Percentiles rank a stretch among this genome's conserved stretches.
These are phyloP conservation scores for Stenurella melanura DNA, from an alignment of 2,888 invertebrate genomes.

Conservation along the genomic window DNA sequence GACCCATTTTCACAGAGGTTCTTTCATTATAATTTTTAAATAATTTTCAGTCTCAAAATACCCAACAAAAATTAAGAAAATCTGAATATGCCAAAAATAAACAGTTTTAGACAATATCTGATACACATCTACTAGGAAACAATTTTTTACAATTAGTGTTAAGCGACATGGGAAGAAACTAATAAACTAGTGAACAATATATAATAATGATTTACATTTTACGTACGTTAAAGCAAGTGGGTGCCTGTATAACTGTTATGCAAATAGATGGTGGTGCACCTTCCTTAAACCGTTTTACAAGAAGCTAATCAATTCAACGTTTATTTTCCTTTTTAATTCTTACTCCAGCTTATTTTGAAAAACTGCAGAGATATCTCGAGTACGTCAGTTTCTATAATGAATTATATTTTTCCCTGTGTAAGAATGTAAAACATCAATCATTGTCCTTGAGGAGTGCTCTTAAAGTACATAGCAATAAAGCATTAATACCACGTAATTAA, in stretches of 20 bases:
- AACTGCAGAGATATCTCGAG: conserved; percentile 32
- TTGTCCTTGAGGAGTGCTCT: conserved; percentile 54
- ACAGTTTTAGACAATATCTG: too few species aligned
- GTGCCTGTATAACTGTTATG: neutral
- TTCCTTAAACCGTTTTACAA: neutral
- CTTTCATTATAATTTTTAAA: too few species aligned
- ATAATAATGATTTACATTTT: neutral
- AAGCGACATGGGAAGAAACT: neutral
- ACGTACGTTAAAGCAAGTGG: conserved; percentile 17
- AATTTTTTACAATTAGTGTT: neutral
- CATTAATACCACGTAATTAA: conserved; percentile 52
- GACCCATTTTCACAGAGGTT: too few species aligned
- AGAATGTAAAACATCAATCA: conserved; percentile 58
- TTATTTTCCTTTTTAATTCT: conserved; percentile 9
- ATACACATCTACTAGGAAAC: too few species aligned
- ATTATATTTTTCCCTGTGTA: conserved; percentile 52
- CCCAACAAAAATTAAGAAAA: too few species aligned
- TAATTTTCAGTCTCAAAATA: too few species aligned
- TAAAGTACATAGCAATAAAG: conserved; percentile 42
- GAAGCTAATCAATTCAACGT: neutral
- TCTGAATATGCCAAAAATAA: too few species aligned
- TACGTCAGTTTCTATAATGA: conserved; percentile 56
- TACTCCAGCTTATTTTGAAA: conserved; percentile 33
- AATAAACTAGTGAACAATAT: neutral
- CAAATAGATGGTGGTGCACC: conserved; percentile 4